A percentile compares a stretch with the other conserved stretches of the same genome.
These are phyloP conservation scores for Mohoua ochrocephala DNA, from an alignment of 2,113 vertebrate genomes.

Conservation along the genomic window DNA sequence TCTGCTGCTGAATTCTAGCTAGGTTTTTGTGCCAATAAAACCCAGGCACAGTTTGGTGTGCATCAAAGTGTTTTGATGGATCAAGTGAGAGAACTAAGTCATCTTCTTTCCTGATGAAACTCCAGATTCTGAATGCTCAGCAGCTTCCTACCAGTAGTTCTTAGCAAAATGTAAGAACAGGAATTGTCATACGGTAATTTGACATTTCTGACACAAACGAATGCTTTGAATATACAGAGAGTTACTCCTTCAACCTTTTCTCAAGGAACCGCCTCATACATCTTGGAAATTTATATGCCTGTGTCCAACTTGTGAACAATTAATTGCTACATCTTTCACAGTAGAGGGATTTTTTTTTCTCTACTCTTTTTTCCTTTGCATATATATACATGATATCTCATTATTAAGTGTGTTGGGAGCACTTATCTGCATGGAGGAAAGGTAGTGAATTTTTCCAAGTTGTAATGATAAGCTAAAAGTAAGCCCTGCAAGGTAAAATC, in stretches of 20 bases:
- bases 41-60: neutral
- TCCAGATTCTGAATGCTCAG: neutral
- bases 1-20: neutral
- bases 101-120: neutral
- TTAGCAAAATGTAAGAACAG: neutral
- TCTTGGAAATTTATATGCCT: conserved; percentile 35
- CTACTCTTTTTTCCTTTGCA: neutral
- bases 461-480: conserved; percentile 57
- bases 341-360: neutral
- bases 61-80: neutral
- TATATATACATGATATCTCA: neutral
- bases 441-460: conserved; percentile 36
- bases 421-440: conserved; percentile 9
- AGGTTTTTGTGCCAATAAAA: neutral
- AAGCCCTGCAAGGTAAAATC: conserved; percentile 61
- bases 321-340: conserved; percentile 26
- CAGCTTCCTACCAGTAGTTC: neutral
- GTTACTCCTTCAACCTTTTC: neutral
- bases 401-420: conserved; percentile 46
- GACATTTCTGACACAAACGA: neutral
- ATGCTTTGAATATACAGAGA: neutral
- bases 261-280: neutral
- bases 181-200: neutral
- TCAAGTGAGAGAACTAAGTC: neutral
- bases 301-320: conserved; percentile 33